Conservation (phyloP, 2,113 vertebrate genomes). For the pig (Sus scrofa) region DNA sequence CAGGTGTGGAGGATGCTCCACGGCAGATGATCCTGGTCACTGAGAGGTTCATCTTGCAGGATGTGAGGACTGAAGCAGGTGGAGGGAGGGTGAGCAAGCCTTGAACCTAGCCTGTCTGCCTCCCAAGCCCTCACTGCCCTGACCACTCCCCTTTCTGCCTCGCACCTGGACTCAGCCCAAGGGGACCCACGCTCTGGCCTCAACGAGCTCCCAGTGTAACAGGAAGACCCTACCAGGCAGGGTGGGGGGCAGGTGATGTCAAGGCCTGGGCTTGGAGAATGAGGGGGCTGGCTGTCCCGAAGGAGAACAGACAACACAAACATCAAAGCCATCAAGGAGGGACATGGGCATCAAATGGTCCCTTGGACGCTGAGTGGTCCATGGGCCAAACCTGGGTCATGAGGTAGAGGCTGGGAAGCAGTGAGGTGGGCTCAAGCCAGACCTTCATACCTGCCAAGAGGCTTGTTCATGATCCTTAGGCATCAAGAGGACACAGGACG, state of each 20-base stretch:
- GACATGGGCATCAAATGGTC: too few species aligned
- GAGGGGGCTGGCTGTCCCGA: not conserved
- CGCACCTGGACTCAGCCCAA: too few species aligned
- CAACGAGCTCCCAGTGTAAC: rapidly evolving
- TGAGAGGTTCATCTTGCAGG: not conserved
- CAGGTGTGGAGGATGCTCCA: rapidly evolving
- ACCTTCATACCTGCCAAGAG: not conserved
- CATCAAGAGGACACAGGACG: not conserved
- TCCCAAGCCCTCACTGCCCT: not conserved
- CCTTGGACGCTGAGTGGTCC: rapidly evolving
- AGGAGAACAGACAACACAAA: not conserved
- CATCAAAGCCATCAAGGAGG: not conserved
- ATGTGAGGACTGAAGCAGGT: not conserved
- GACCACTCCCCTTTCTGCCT: not conserved
- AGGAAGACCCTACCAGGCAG: not conserved
- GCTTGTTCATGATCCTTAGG: not conserved
- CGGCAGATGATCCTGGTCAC: not conserved
- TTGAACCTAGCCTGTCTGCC: not conserved
- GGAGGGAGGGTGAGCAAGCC: too few species aligned
- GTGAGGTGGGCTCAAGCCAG: not conserved
- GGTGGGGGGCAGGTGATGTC: rapidly evolving
- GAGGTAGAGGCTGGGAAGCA: not conserved
- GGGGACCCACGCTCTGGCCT: not conserved
- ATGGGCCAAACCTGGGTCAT: not conserved
- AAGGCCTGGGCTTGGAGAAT: not conserved